phyloP scores from a whole-genome alignment of 2,797 vertebrate species.

The Malacoctenus gilli region DNA sequence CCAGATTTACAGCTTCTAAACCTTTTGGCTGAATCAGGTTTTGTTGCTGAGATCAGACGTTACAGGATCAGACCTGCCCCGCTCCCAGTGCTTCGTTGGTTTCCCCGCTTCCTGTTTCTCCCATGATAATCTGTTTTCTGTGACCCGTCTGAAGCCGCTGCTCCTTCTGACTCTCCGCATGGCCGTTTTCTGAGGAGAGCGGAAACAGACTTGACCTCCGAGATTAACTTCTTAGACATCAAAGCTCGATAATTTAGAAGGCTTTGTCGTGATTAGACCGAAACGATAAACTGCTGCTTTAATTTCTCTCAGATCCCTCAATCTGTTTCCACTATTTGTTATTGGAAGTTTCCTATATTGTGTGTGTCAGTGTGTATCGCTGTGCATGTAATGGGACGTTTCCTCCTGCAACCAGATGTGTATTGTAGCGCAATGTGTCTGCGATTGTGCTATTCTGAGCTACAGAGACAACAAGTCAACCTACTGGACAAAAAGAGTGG shows the following conservation, averaged over 20 bases:
- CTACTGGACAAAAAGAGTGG: slow-evolving; percentile 48
- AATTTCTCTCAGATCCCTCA: slow-evolving; percentile 45
- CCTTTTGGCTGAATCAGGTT: slow-evolving; percentile 30
- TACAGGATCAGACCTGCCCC: slow-evolving; percentile 53
- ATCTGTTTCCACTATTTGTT: slow-evolving; percentile 10
- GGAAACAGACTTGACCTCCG: slow-evolving; percentile 69
- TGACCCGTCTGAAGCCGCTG: slow-evolving; percentile 2
- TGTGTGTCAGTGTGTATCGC: background rate
- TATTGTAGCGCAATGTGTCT: slow-evolving; percentile 2
- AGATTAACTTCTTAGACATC: slow-evolving; percentile 78
- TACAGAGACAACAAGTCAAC: slow-evolving; percentile 46
- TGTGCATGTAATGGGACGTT: background rate
- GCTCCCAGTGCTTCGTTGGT: slow-evolving; percentile 21
- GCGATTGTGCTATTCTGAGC: slow-evolving; percentile 12
- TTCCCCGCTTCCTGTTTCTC: background rate
- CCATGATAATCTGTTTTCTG: slow-evolving; percentile 16
- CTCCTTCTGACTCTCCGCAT: slow-evolving; percentile 27
- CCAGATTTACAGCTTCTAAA: slow-evolving; percentile 22
- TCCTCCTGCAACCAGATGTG: background rate
- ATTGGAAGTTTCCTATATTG: slow-evolving; percentile 8
- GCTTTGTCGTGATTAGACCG: slow-evolving; percentile 75
- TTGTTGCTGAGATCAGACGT: slow-evolving; percentile 18
- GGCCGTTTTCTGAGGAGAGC: slow-evolving; percentile 26
- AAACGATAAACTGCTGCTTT: slow-evolving; percentile 66
- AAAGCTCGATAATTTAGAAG: slow-evolving; percentile 73